Percentiles rank a stretch among this genome's conserved stretches.
These are phyloP conservation scores for Cyaniris semiargus DNA, from an alignment of 2,888 invertebrate species.

Conservation along the genomic window DNA sequence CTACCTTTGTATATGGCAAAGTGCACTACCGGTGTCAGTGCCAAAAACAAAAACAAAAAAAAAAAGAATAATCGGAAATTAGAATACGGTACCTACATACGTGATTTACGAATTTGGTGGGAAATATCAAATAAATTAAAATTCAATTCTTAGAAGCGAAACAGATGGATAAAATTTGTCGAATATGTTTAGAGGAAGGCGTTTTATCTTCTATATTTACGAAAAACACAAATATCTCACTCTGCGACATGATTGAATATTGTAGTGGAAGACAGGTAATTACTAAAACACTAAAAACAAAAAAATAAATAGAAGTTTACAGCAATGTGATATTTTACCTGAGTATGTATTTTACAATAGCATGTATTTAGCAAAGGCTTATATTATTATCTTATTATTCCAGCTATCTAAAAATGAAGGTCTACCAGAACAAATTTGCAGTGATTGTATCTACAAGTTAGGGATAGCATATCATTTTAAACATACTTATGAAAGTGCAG, in stretches of 20 bases:
- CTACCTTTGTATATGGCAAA: too few relatives aligned
- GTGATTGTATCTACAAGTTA: conserved; percentile 82
- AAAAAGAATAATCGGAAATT: too few relatives aligned
- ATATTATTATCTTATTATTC: conserved; percentile 46
- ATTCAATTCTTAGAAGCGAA: not conserved
- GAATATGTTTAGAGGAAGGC: conserved; percentile 82
- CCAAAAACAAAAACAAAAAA: too few relatives aligned
- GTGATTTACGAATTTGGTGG: too few relatives aligned
- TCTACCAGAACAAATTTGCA: conserved; percentile 81
- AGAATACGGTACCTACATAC: too few relatives aligned
- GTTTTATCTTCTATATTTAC: conserved; percentile 81
- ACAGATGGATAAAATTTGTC: conserved; percentile 77
- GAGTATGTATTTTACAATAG: not conserved
- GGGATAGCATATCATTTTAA: conserved; percentile 83
- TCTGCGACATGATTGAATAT: conserved; percentile 82
- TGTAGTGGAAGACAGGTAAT: conserved; percentile 80
- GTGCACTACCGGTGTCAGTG: too few relatives aligned
- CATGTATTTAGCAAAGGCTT: not conserved
- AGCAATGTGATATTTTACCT: not conserved
- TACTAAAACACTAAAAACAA: not conserved
- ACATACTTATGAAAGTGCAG: conserved; percentile 82
- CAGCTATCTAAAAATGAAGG: conserved; percentile 79
- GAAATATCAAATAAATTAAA: too few relatives aligned
- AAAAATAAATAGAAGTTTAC: not conserved
- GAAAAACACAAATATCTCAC: conserved; percentile 80